These are phyloP conservation scores for Palythoa grandiflora DNA, from an alignment of 92 coral and sea anemone species.

Conservation along the genomic window DNA sequence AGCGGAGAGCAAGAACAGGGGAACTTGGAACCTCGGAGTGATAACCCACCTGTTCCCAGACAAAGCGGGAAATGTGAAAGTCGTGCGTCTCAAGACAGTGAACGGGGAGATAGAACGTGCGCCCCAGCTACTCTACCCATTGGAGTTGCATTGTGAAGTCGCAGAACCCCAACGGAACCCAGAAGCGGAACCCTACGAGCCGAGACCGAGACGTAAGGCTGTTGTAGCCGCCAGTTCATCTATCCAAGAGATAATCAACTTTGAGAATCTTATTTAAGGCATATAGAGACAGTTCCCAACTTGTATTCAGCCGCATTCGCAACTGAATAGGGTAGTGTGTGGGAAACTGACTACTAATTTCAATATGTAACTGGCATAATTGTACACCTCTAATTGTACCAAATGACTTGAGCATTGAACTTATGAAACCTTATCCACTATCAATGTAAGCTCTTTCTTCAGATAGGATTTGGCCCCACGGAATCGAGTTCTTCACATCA, in stretches of 20 bases:
- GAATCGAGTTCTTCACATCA: no score
- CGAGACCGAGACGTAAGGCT: slow-evolving; percentile 1
- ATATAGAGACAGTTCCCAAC: slow-evolving; percentile 9
- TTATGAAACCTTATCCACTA: no score
- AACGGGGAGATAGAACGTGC: slow-evolving; percentile 27
- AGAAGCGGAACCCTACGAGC: slow-evolving; percentile 12
- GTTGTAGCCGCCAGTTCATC: background rate
- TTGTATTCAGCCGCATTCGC: background rate
- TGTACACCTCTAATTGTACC: no score
- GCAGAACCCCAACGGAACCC: slow-evolving; percentile 19
- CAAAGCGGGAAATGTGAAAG: slow-evolving; percentile 24
- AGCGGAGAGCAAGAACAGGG: slow-evolving; percentile 37
- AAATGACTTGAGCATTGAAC: no score
- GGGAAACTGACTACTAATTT: background rate
- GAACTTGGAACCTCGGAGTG: slow-evolving; percentile 10
- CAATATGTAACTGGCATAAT: no score
- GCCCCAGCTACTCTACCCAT: slow-evolving; percentile 49
- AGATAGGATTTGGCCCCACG: no score
- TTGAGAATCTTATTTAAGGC: background rate
- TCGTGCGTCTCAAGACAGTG: slow-evolving; percentile 9
- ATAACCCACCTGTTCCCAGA: background rate
- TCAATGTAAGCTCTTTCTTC: no score
- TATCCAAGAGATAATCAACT: slow-evolving; percentile 8
- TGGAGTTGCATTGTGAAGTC: slow-evolving; percentile 50
- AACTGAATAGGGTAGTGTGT: slow-evolving; percentile 28